Conservation (phyloP, 2,113 vertebrate genomes). For the Gallinago undulata region DNA sequence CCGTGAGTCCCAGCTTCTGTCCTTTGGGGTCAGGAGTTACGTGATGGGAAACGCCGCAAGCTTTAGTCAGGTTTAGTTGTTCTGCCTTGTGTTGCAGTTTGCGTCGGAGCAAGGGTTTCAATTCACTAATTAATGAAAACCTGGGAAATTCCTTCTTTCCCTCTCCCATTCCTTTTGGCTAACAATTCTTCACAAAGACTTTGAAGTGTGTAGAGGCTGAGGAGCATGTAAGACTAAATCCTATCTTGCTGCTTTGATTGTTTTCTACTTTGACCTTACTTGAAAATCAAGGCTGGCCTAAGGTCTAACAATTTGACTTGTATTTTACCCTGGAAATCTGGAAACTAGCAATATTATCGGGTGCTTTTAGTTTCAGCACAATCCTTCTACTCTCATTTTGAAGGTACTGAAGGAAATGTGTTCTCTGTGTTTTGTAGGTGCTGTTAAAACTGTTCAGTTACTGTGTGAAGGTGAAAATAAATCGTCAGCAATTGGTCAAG, state of each 20-base stretch:
- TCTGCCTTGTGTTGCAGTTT: background rate
- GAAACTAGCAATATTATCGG: background rate
- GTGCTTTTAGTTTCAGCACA: background rate
- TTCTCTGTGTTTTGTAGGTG: conserved; percentile 76
- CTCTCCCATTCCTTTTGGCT: background rate
- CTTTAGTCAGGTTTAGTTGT: background rate
- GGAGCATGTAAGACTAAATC: background rate
- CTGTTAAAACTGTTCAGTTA: conserved; percentile 96
- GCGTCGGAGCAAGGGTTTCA: background rate
- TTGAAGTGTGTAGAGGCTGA: background rate
- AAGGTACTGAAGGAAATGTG: background rate
- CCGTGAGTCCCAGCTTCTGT: conserved; percentile 75
- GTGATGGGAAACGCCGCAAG: background rate
- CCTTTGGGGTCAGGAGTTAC: background rate
- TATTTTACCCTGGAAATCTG: background rate
- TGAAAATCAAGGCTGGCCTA: background rate
- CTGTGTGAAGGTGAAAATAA: conserved; percentile 98
- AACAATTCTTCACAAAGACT: background rate
- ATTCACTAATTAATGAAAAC: background rate
- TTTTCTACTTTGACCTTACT: background rate
- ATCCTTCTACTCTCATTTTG: background rate
- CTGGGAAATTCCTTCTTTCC: background rate
- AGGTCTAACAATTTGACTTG: background rate
- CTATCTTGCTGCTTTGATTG: background rate
- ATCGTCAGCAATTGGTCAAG: conserved; percentile 93